Evolutionary conservation across 2,888 invertebrate genomes (phyloP).

Genomic region (Platyscelio sp.): DNA sequence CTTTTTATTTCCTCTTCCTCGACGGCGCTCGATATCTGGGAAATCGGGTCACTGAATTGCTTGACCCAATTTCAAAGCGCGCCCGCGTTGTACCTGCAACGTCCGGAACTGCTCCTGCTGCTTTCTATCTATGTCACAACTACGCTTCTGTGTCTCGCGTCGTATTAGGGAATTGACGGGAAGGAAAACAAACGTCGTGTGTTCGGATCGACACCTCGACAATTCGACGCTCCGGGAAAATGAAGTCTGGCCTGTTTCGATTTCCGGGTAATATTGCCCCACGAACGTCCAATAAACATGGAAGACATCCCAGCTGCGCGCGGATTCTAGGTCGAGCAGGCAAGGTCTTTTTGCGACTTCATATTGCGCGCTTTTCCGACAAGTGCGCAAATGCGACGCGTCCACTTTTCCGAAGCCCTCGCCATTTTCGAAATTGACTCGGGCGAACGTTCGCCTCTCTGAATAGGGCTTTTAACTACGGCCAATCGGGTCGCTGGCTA

Average conservation of each 20-base stretch:
- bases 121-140: conserved; percentile 11
- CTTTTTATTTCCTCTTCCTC: conserved; percentile 42
- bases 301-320: conserved; percentile 47
- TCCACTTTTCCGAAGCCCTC: conserved; percentile 11
- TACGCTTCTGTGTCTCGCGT: neutral
- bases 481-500: too few relatives aligned
- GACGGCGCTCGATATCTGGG: conserved; percentile 46
- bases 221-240: neutral
- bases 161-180: neutral
- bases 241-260: neutral
- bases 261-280: conserved; percentile 13
- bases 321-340: conserved; percentile 56
- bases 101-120: conserved; percentile 22
- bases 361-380: conserved; percentile 39
- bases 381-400: conserved; percentile 30
- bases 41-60: conserved; percentile 65
- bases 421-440: conserved; percentile 17
- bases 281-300: neutral
- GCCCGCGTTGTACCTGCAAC: conserved; percentile 42
- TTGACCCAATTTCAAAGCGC: conserved; percentile 51
- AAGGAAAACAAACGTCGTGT: neutral
- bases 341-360: conserved; percentile 50
- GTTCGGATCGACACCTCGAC: neutral
- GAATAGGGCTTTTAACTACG: too few relatives aligned
- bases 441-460: neutral